Base-by-base conservation (phyloP, 2,888 invertebrate species). In the Argynnis bischoffii region DNA sequence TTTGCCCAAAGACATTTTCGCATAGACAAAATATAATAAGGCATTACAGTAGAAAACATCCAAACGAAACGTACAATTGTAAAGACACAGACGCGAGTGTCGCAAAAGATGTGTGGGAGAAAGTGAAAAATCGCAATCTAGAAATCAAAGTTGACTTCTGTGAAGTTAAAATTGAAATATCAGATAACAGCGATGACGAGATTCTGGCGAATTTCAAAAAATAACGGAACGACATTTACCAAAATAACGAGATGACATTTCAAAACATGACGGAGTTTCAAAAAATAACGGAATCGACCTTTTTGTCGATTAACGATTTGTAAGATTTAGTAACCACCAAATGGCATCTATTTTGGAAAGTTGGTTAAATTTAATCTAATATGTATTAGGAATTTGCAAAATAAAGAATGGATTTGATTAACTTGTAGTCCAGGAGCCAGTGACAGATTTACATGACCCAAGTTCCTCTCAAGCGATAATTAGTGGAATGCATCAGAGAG, bases 41-140 rank as follows among this genome's bases (percentile, higher is more conserved):
- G 0, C 90, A 90, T 74, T 89, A 88, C 55, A 74, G 74, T 2
- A 76, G 83, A 5, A 90, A 89, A 6, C 90, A 90, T 77, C 90
- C 90, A 0, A 80, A 82, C 0, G 75, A 77, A 0, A 81, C 73
- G 0, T 90, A 83, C 21, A 72, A 75, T 0, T 78, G 83, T 6
- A 74, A 74, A 0, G 84, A 85, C 0, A 88, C 89, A 0, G 89
- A 89, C 64, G 88, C 89, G 0, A 84, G 84, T 0, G 81, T 88
- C 0, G 88, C 88, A 0, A 74, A 79, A 0, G 83, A 78, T 13
- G 76, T 84, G 0, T 89, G 85, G 89, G 81, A 87, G 55, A 79
- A 79, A n/a, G 79, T 83, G 26, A 70, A 76, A 13, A 76, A 77
- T 11, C 72, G 76, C 16, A 66, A 70, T 54, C 64, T 71, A 47